phyloP scores from a whole-genome alignment of 2,888 invertebrate species.

The Diplolepis rosae region DNA sequence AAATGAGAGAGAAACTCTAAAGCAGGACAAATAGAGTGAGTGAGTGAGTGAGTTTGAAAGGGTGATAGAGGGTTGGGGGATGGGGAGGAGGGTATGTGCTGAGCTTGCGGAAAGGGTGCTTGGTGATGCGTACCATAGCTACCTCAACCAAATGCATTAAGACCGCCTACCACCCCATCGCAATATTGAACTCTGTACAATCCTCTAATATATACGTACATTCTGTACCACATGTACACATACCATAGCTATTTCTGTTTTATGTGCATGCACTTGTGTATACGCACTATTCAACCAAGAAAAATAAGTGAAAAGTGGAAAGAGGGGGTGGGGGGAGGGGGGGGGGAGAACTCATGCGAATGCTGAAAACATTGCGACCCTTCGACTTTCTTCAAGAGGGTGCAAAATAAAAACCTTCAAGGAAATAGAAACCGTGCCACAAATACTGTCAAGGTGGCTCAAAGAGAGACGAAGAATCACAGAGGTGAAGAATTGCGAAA shows the following conservation, averaged over 20 bases:
- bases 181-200: conserved; percentile 62
- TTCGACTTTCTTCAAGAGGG: conserved; percentile 29
- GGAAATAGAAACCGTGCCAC: conserved; percentile 56
- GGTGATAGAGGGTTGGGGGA: conserved; percentile 33
- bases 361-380: conserved; percentile 36
- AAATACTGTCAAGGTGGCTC: conserved; percentile 42
- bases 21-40: conserved; percentile 23
- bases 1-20: conserved; percentile 35
- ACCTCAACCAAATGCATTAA: conserved; percentile 71
- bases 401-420: conserved; percentile 29
- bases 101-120: conserved; percentile 73
- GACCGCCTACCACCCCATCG: conserved; percentile 60
- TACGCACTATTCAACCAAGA: conserved; percentile 11
- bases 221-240: not conserved
- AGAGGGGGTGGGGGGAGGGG: not conserved
- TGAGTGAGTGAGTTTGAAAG: conserved; percentile 40
- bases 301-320: conserved; percentile 20
- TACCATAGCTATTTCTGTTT: not conserved
- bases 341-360: not conserved
- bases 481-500: conserved; percentile 18
- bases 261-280: conserved; percentile 7
- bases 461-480: conserved; percentile 34
- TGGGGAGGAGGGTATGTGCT: conserved; percentile 59
- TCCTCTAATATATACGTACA: conserved; percentile 4
- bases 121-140: conserved; percentile 70